Percentiles rank a stretch among this genome's conserved stretches.
These are phyloP conservation scores for Colostygia pectinataria DNA, from an alignment of 2,888 invertebrate species.

Conservation along the genomic window DNA sequence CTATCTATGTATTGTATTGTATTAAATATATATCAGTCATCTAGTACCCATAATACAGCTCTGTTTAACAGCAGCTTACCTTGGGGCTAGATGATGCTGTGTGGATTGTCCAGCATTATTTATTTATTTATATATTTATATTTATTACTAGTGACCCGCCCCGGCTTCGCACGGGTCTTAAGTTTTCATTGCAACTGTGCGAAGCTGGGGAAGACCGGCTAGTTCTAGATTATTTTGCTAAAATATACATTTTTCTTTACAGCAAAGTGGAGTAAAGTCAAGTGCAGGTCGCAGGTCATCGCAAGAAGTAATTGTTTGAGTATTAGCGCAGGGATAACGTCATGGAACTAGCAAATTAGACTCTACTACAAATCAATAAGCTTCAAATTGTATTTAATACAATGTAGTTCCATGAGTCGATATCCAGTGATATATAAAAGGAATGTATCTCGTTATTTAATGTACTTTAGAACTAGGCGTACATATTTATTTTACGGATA, in stretches of 20 bases:
- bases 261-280: slow-evolving; percentile 72
- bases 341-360: slow-evolving; percentile 17
- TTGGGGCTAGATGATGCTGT: too few species aligned
- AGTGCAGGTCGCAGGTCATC: slow-evolving; percentile 29
- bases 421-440: slow-evolving; percentile 49
- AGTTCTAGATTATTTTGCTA: too few species aligned
- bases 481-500: slow-evolving; percentile 64
- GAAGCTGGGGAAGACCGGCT: too few species aligned
- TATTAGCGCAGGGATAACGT: slow-evolving; percentile 60
- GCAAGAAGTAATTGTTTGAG: slow-evolving; percentile 50
- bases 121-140: too few species aligned
- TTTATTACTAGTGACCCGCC: too few species aligned
- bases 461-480: slow-evolving; percentile 65
- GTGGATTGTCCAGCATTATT: too few species aligned
- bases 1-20: too few species aligned
- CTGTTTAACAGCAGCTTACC: too few species aligned
- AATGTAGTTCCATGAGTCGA: slow-evolving; percentile 21
- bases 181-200: too few species aligned
- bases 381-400: slow-evolving; percentile 25
- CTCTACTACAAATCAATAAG: slow-evolving; percentile 3
- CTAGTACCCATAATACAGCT: too few species aligned
- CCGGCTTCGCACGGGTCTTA: too few species aligned
- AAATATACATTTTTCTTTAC: slow-evolving; percentile 41
- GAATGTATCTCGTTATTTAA: slow-evolving; percentile 61
- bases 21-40: too few species aligned